A percentile compares a stretch with the other conserved stretches of the same genome.
Conservation (phyloP, 2,888 invertebrate genomes). For the Conops quadrifasciatus region DNA sequence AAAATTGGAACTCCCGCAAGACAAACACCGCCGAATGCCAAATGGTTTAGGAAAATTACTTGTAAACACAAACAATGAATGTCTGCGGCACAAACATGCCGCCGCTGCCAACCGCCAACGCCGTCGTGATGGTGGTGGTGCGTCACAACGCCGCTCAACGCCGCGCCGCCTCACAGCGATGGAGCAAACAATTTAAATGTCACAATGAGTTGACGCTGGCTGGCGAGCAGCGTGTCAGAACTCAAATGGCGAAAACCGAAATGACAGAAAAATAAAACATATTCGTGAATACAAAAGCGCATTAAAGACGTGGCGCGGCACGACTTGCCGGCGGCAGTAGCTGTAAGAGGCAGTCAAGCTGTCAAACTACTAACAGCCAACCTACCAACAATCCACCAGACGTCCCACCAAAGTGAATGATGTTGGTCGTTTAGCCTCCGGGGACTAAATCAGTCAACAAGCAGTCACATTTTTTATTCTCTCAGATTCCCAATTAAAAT, state of each 20-base stretch:
- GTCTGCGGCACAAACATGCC: conserved; percentile 16
- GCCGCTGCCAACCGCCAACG: too few relatives aligned
- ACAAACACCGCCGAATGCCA: conserved; percentile 21
- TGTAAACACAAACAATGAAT: conserved; percentile 1
- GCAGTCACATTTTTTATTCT: conserved; percentile 18
- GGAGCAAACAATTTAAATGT: conserved; percentile 49
- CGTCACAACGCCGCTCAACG: too few relatives aligned
- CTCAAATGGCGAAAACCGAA: conserved; percentile 36
- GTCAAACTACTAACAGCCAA: background rate
- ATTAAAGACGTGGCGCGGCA: conserved; percentile 20
- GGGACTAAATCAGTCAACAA: conserved; percentile 33
- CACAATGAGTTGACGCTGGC: conserved; percentile 44
- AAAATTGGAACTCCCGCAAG: conserved; percentile 33
- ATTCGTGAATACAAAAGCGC: conserved; percentile 29
- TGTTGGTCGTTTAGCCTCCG: conserved; percentile 18
- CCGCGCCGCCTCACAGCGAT: background rate
- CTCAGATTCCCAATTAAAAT: conserved; percentile 33
- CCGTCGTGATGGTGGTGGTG: too few relatives aligned
- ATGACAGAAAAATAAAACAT: conserved; percentile 10
- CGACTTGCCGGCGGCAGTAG: background rate
- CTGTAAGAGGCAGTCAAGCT: conserved; percentile 17
- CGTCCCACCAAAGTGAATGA: too few relatives aligned
- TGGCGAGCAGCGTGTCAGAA: conserved; percentile 31
- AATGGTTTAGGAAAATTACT: background rate
- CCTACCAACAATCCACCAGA: background rate